Base-by-base conservation (phyloP, 2,888 invertebrate species). In the Neelides folsomi region DNA sequence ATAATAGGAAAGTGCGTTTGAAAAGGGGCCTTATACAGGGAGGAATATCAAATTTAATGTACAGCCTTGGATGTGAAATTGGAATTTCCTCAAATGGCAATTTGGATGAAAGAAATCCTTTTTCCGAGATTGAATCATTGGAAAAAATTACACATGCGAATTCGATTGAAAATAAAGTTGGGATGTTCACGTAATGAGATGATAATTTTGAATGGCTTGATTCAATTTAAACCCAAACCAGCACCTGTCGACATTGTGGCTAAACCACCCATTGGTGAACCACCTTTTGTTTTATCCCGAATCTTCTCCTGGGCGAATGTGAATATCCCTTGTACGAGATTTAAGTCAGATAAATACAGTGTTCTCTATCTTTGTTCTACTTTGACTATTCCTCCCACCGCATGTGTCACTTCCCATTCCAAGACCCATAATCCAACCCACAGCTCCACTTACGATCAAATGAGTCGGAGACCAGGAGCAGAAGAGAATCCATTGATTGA, bases 141-240 rank as follows among this genome's bases (percentile, higher is more conserved):
- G 39, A 49, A 41, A 42, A 49, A 27, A 27, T 27, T 27, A 7
- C 27, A 27, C 27, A 27, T 49, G 27, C 20, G 49, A 19, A 27
- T 27, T 27, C 4, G 27, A 27, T 27, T 27, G 27, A 7, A 27
- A 27, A 27, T 27, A 27, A 27, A 27, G 27, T 27, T 27, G 27
- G 27, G 27, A 7, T 7, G 27, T 27, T 27, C 27, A 3, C 3
- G 7, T 53, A 53, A 49, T 53, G 47, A 37, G 20, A 27, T 47
- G 54, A 47, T 47, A 47, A 44, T 48, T 43, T 51, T 47, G 47
- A 54, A 54, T 54, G 54, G 54, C 38, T 42, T 42, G 47, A 53
- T 51, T 54, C 54, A 50, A 54, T 54, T 54, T 51, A 42, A 37
- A 49, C 40, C 41, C 37, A 27, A 43, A 53, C 49, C 47, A 51